Base-by-base conservation (phyloP, 2,113 vertebrate species). In the Upupa epops region DNA sequence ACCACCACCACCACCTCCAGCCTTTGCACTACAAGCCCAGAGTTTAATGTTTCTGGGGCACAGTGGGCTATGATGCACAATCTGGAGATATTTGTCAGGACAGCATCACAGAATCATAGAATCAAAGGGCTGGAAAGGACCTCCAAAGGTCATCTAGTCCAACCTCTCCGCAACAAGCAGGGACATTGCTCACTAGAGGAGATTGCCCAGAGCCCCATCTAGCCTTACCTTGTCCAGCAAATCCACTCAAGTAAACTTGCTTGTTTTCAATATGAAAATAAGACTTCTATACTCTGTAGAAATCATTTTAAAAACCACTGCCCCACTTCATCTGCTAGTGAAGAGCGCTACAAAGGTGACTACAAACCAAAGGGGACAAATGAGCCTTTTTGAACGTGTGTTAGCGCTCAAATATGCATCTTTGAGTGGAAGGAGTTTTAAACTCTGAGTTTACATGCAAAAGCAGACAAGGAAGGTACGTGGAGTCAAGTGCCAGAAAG, bases 401-500 rank as follows among this genome's bases (percentile, higher is more conserved):
- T 54, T 56, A 75, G 19, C 4, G 14, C 2, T 13, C 20, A 9
- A 94, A 66, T 34, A 61, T 61, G 61, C 56, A 42, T 17, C 52
- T 76, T 79, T 65, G 54, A 90, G 59, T 3, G 54, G 78, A 91
- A 94, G 71, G 3, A 76, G 59, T 48, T 88, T 88, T 84, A 90
- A n/a, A 88, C 52, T 75, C 87, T 28, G 24, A 18, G 71, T 95
- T 95, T 89, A 90, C 64, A 90, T 40, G 74, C 85, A 94, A 96
- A 95, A 90, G 90, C 68, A 86, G 77, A 54, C 64, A 89, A 73
- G 58, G 51, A 60, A 15, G 4, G 48, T 32, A 21, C 2, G 2
- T 28, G 63, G 26, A 68, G 46, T 80, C 58, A 86, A 79, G 42
- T 28, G 40, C 58, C 21, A 34, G 55, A 15, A 76, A 59, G 22